A percentile compares a stretch with the other conserved stretches of the same genome.
These are phyloP conservation scores for Neotoma lepida DNA, from an alignment of 2,113 vertebrate species.

Conservation along the genomic window DNA sequence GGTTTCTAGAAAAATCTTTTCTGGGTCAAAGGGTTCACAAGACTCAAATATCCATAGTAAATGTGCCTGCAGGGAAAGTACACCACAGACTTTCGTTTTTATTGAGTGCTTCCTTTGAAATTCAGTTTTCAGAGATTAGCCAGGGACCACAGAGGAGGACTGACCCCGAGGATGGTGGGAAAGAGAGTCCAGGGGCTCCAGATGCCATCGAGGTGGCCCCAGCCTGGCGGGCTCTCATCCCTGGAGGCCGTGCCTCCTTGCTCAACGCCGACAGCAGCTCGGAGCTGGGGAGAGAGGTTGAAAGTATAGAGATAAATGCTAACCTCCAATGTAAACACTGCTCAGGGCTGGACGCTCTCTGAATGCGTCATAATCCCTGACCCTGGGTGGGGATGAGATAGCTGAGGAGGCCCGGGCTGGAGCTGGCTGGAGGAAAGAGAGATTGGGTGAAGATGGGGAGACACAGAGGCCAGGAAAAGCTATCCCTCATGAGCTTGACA, in stretches of 20 bases:
- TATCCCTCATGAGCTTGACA: constrained; percentile 62
- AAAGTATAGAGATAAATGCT: constrained; percentile 78
- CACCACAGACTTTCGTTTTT: background rate
- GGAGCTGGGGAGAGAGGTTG: constrained; percentile 64
- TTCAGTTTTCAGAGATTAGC: background rate
- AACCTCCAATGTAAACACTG: constrained; percentile 78
- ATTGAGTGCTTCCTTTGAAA: constrained; percentile 2
- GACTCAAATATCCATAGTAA: background rate
- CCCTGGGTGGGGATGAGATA: constrained; percentile 68
- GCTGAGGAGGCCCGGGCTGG: constrained; percentile 17
- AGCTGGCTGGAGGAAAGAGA: background rate
- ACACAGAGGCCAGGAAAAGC: background rate
- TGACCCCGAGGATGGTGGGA: background rate
- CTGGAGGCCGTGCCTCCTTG: background rate
- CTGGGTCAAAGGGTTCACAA: background rate
- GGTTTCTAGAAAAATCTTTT: background rate
- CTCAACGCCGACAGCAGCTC: background rate
- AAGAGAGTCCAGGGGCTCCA: background rate
- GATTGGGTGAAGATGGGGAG: constrained; percentile 38
- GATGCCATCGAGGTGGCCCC: constrained; percentile 37
- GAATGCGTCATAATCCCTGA: constrained; percentile 57
- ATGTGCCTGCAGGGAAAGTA: background rate
- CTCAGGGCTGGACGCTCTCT: constrained; percentile 62
- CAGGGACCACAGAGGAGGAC: background rate
- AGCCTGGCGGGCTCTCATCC: constrained; percentile 57